Base-by-base conservation (phyloP, 2,797 vertebrate species). In the Natrix natrix region DNA sequence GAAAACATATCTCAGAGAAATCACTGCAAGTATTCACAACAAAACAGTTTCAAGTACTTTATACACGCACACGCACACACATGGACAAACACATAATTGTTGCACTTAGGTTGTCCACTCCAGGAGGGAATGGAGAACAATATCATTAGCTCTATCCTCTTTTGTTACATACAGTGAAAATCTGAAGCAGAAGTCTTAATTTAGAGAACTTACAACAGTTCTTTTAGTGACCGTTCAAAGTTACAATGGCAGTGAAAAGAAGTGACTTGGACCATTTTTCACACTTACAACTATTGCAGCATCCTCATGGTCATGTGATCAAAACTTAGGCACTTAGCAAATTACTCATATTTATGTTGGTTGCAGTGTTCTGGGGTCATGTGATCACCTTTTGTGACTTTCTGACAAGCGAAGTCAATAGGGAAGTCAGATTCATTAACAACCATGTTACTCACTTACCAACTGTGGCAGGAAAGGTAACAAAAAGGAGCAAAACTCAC, bases 1-100 rank as follows among this genome's bases (percentile, higher is more conserved):
- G 96, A 97, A 97, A 95, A 94, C 94, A 96, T 95, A 95, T 95
- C 94, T 96, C 92, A 93, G 92, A 97, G 94, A 97, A 97, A 97
- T 96, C 95, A 97, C 93, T 89, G 93, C 74, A 57, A 91, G 90
- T 59, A 61, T 91, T 93, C 90, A 91, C 48, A 89, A 89, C 93
- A 89, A 86, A 91, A 93, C 69, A 89, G 86, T 89, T 63, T 28
- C 57, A 91, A 12, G 57, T n/a, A 24, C 14, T 26, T 87, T n/a
- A 52, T 10, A 22, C 37, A 78, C 1, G 8, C 8, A 43, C 69
- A 78, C 8, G 8, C 32, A 43, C 24, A 83, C 78, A 83, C 37
- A 48, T 48, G 37, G 17, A 83, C 20, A 10, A 1, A 43, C 37
- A 78, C 17, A 43, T 22, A 20, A 48, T 83, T 83, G 20, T 48